These are phyloP conservation scores for Polypedilum pembai DNA, from an alignment of 1,140 invertebrate species.

Conservation along the genomic window DNA sequence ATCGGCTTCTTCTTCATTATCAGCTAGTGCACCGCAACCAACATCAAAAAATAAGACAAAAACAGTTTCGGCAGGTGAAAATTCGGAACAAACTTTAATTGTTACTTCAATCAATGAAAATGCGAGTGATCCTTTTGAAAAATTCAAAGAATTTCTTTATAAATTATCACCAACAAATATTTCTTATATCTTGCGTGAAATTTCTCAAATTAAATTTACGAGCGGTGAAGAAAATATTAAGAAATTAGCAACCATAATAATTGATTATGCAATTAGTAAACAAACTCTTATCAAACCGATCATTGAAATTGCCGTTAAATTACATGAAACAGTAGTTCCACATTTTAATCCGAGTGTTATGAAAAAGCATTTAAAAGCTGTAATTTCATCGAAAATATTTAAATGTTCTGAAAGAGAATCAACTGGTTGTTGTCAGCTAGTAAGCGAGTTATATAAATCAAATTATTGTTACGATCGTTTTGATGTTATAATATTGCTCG, in stretches of 20 bases:
- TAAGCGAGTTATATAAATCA: neutral
- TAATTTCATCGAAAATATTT: neutral
- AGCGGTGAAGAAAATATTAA: neutral
- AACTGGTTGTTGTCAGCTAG: neutral
- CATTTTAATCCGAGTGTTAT: neutral
- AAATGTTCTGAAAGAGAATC: neutral
- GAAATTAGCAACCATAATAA: neutral
- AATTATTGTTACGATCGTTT: neutral
- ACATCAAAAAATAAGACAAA: too few relatives aligned
- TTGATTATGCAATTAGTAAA: neutral
- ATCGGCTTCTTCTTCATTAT: too few relatives aligned
- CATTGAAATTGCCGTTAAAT: neutral
- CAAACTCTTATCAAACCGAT: neutral
- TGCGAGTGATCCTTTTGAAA: neutral
- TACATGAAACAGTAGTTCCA: neutral
- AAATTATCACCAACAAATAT: conserved; percentile 7
- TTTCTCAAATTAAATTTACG: neutral
- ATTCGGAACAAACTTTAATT: too few relatives aligned
- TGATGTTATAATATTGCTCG: neutral
- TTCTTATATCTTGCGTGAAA: neutral
- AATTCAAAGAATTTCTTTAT: neutral
- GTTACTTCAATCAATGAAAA: neutral
- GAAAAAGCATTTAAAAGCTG: neutral
- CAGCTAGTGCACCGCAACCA: too few relatives aligned
- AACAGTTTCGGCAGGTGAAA: too few relatives aligned